phyloP scores from a whole-genome alignment of 2,888 invertebrate species.

The Chalcis sispes region DNA sequence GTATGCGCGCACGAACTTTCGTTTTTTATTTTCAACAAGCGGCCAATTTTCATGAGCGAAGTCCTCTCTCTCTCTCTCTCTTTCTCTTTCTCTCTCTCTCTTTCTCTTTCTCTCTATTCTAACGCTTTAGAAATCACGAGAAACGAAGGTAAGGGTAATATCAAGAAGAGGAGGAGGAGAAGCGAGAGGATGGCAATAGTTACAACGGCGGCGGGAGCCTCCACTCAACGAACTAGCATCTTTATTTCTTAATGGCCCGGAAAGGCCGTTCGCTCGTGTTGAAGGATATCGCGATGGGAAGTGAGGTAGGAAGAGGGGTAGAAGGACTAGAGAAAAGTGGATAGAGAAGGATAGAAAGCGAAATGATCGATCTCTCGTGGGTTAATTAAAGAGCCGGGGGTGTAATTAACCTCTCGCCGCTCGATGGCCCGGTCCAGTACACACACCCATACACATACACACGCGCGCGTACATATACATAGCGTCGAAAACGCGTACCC shows the following conservation, averaged over 20 bases:
- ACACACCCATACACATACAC: not conserved
- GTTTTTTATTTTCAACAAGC: too few species aligned
- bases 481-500: not conserved
- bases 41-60: too few species aligned
- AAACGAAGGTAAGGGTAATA: too few species aligned
- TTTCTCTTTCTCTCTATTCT: too few species aligned
- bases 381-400: slow-evolving; percentile 64
- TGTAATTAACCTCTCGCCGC: slow-evolving; percentile 61
- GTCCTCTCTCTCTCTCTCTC: too few species aligned
- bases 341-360: not conserved
- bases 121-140: too few species aligned
- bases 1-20: too few species aligned
- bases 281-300: not conserved
- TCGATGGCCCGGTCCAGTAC: slow-evolving; percentile 21
- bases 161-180: too few species aligned
- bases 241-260: slow-evolving; percentile 60
- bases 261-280: slow-evolving; percentile 43
- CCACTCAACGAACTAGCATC: slow-evolving; percentile 17
- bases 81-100: too few species aligned
- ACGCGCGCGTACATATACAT: not conserved
- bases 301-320: not conserved
- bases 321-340: not conserved
- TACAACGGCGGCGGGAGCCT: too few species aligned
- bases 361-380: slow-evolving; percentile 59
- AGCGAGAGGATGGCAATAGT: too few species aligned